Evolutionary conservation across 1,140 invertebrate species (phyloP), one percentile per base, ranked within the genome.

Genomic region (Acromyrmex charruanus): DNA sequence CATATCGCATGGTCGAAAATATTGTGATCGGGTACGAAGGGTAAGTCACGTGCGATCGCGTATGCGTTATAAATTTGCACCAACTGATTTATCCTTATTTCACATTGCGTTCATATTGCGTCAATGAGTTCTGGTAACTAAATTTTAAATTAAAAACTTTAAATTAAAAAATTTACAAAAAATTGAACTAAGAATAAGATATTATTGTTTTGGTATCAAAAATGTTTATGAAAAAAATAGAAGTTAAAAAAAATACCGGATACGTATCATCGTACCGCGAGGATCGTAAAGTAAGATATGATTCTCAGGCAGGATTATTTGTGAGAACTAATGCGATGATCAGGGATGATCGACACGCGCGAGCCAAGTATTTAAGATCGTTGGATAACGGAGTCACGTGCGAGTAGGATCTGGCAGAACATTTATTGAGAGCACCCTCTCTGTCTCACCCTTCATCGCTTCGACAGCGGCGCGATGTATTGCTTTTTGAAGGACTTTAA

Each of bases 361-460:
- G 91, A 88, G 89, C 89, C 91, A 87, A 94, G 93, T 94, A 94
- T 94, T 95, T 95, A 95, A 95, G 94, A 95, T 95, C 87, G 72
- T 63, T 58, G 66, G 94, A 95, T 95, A 94, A 95, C 85, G 35
- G 86, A 90, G 92, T 92, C 94, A 94, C 94, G 94, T 95, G 94
- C 89, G 87, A 44, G 72, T 86, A 91, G 90, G 86, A 94, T 93
- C 85, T 72, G 87, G 18, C 87, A 86, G 85, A 82, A 74, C 82
- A 79, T 88, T 88, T 90, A 90, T 91, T 90, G 89, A 91, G 89
- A 88, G 77, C 81, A 69, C 79, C 58, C 86, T 88, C 79, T 87
- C 66, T 77, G 58, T 44, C 75, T 84, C 89, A 31, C 63, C 71
- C 86, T 89, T 88, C 58, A 79, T 84, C 72, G 68, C 77, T 55